Evolutionary conservation across 2,888 invertebrate species (phyloP), one percentile per base, ranked within the genome.

Genomic region (Deilephila elpenor): DNA sequence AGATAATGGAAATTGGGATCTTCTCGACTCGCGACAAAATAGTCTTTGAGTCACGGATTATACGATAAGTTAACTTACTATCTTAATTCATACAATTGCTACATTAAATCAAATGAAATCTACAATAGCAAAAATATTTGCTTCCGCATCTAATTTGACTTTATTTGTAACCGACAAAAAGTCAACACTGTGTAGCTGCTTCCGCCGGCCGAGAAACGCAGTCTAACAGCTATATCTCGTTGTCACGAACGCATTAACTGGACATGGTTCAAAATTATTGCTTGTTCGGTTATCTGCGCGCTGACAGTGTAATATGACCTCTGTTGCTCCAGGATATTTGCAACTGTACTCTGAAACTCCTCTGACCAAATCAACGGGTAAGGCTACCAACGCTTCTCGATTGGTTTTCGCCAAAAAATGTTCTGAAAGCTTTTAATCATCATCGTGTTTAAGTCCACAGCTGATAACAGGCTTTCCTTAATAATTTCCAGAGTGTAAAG

Each of bases 201-300:
- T 37, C 34, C 37, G 62, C 29, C 11, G 25, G 62, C 25, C 4
- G 25, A 62, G 34, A 62, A 62, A 62, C 34, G 34, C 7, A 37
- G 7, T 34, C 34, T 67, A 51, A 51, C 67, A 51, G 67, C 25
- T 51, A 25, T 51, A 51, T 51, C 67, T 67, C 14, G 73, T 44
- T 70, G 73, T 73, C 73, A 73, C 73, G 67, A 70, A 59, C 44
- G 51, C 37, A 67, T 73, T 70, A 67, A 70, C 37, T 25, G 37
- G 71, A 60, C 71, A 44, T 60, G 59, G 71, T 67, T 70, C 59
- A 73, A 70, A 73, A 60, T 71, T 60, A 71, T 60, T 34, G 60
- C 60, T 60, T 71, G 71, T 25, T 11, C 51, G 44, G 67, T 51
- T 67, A 67, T 67, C 67, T 67, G 20, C 67, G 37, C 20, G 44